Evolutionary conservation across 2,113 vertebrate species (phyloP), one percentile per base, ranked within the genome.

Genomic region (Sprattus sprattus): DNA sequence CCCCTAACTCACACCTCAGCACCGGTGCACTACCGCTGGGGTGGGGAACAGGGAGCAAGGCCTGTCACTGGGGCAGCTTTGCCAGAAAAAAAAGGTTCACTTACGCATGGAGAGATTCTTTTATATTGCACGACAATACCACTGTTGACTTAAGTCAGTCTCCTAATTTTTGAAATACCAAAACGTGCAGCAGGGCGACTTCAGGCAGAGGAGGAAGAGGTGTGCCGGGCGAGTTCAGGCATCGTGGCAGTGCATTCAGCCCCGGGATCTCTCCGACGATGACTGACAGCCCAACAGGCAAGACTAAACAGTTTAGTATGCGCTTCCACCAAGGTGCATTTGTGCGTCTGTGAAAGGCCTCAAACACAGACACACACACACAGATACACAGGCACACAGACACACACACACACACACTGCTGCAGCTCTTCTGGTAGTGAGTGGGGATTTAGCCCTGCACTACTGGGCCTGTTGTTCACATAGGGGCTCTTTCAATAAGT

Each of bases 141-240:
- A 89, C 87, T 94, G 93, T 95, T 95, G 93, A 95, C 95, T 92
- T 93, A 93, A 90, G 93, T 93, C 94, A 94, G 94, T 95, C 93
- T 90, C 89, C 89, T 88, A 89, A 90, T 92, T 93, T 86, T 89
- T 82, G 32, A 85, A 85, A 85, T 90, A 81, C 28, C 52, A 28
- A 44, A 87, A 86, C 60, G 67, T 85, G 87, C 89, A 84, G 90
- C 87, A 46, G 91, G 86, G 91, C 92, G 39, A 39, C 39, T 39
- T 39, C 39, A 92, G 92, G 93, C 92, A 91, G 87, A 84, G 85
- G 13, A 85, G 87, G 89, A 87, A 90, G 45, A 86, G 81, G 60
- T 32, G 85, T 75, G 81, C 57, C 28, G 22, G 45, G 49, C 57
- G 82, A 71, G 81, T 81, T 75, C 81, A 82, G 85, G 85, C 54